Conservation (phyloP, 1,140 invertebrate species). For the Polypedilum pembai region DNA sequence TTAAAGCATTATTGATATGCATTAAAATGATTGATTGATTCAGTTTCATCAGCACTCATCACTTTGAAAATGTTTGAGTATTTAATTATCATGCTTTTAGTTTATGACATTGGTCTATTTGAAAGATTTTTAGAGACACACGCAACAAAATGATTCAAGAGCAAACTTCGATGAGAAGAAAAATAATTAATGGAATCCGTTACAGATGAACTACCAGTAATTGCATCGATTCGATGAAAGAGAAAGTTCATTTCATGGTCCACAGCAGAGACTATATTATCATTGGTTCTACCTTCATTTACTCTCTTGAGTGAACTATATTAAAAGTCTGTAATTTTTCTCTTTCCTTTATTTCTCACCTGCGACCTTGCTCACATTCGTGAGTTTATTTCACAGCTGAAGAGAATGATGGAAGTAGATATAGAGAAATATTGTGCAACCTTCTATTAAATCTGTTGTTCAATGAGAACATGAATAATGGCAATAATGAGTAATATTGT, state of each 20-base stretch:
- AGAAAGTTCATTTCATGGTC: neutral
- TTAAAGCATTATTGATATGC: no score
- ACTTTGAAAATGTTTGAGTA: no score
- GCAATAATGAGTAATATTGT: no score
- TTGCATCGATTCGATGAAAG: neutral
- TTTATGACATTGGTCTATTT: neutral
- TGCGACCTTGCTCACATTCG: slow-evolving; percentile 2
- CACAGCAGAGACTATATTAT: neutral
- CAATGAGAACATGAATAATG: slow-evolving; percentile 9
- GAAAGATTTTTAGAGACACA: neutral
- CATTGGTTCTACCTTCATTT: neutral
- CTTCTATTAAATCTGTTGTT: neutral
- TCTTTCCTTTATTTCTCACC: neutral
- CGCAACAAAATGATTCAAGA: neutral
- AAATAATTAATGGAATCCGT: neutral
- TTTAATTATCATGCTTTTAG: neutral
- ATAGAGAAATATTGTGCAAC: neutral
- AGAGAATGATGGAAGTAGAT: slow-evolving; percentile 1
- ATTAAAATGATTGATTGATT: no score
- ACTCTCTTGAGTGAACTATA: neutral
- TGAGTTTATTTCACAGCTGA: slow-evolving; percentile 17
- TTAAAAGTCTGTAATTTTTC: neutral
- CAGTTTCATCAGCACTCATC: no score
- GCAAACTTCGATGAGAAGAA: neutral
- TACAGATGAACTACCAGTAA: neutral